These are phyloP conservation scores for Leptinotarsa juncta DNA, from an alignment of 2,888 invertebrate genomes.

Conservation along the genomic window DNA sequence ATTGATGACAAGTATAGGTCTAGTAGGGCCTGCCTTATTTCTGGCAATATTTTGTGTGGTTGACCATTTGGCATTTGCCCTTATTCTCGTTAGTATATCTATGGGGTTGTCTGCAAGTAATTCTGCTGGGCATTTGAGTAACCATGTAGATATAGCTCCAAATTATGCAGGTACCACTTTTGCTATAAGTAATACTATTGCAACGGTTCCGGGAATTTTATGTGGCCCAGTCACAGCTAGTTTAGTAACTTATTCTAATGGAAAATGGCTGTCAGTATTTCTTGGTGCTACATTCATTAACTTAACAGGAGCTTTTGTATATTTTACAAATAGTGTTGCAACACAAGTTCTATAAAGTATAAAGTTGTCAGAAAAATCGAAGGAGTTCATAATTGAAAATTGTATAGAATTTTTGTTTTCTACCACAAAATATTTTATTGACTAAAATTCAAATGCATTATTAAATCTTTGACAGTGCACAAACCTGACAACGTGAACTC, in stretches of 20 bases:
- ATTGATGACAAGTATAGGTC: conserved; percentile 78
- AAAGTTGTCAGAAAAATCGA: neutral
- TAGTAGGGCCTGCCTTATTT: conserved; percentile 79
- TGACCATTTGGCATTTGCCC: conserved; percentile 75
- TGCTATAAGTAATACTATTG: conserved; percentile 81
- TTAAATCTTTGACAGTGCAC: no score
- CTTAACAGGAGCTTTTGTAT: conserved; percentile 78
- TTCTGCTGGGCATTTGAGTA: conserved; percentile 80
- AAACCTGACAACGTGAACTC: no score
- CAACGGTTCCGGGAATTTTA: conserved; percentile 80
- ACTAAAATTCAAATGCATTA: no score
- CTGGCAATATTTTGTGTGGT: conserved; percentile 78
- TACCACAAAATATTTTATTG: neutral
- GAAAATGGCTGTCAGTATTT: conserved; percentile 81
- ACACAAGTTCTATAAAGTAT: conserved; percentile 71
- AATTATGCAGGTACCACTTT: conserved; percentile 83
- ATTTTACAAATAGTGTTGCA: conserved; percentile 78
- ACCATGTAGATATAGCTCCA: conserved; percentile 82
- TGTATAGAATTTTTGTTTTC: neutral
- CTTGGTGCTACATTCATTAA: conserved; percentile 78
- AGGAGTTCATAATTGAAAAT: neutral
- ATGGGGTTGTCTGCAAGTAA: conserved; percentile 82
- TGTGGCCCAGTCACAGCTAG: conserved; percentile 83
- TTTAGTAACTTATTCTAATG: conserved; percentile 76
- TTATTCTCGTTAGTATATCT: conserved; percentile 78